These are phyloP conservation scores for Scarus forsteni DNA, from an alignment of 2,797 vertebrate species.

Conservation along the genomic window DNA sequence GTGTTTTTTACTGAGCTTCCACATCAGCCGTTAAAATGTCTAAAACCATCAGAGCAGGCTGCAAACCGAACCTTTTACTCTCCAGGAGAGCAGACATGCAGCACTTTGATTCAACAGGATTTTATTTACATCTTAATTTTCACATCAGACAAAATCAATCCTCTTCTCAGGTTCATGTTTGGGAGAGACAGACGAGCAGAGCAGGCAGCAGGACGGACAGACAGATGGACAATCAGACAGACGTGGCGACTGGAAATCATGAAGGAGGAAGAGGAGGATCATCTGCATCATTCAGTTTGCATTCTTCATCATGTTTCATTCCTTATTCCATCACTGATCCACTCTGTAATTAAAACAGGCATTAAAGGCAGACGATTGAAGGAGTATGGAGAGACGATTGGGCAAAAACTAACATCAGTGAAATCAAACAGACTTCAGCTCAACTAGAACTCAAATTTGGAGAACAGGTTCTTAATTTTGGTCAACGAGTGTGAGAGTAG, in stretches of 20 bases:
- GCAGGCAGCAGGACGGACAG: slow-evolving; percentile 21
- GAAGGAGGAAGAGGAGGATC: slow-evolving; percentile 53
- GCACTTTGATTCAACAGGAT: background rate
- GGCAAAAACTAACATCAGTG: too few species aligned
- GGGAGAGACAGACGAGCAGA: slow-evolving; percentile 19
- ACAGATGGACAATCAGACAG: background rate
- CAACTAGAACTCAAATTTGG: too few species aligned
- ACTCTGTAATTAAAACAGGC: slow-evolving; percentile 11
- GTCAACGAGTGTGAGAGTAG: too few species aligned
- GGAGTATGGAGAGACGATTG: too few species aligned
- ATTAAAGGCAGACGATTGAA: slow-evolving; percentile 6
- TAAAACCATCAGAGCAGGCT: too few species aligned
- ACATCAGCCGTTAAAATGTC: too few species aligned
- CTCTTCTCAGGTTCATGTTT: background rate
- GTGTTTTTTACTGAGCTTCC: too few species aligned
- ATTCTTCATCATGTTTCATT: slow-evolving; percentile 24
- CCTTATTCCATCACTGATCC: slow-evolving; percentile 10
- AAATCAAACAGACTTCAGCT: too few species aligned
- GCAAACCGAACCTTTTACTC: background rate
- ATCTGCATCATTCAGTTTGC: background rate
- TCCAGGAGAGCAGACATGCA: background rate
- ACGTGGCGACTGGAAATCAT: slow-evolving; percentile 39
- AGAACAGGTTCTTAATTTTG: too few species aligned
- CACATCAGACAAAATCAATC: background rate
- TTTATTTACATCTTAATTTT: background rate